phyloP scores from a whole-genome alignment of 2,797 vertebrate genomes.

The Gorsachius magnificus region DNA sequence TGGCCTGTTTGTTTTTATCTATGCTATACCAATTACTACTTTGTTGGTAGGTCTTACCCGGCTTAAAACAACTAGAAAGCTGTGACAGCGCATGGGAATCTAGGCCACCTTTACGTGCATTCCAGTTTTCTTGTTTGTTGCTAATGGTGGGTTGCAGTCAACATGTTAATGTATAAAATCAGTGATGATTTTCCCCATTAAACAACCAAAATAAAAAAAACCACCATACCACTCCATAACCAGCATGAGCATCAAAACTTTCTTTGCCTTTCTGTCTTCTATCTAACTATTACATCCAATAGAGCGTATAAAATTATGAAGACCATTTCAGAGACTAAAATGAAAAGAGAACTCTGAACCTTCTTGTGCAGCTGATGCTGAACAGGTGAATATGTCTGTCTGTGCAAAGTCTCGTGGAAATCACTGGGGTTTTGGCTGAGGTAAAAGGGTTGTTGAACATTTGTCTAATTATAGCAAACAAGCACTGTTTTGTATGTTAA shows the following conservation, averaged over 20 bases:
- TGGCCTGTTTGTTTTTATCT: neutral
- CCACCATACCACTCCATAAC: accelerated
- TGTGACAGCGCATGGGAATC: neutral
- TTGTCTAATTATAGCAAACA: constrained; percentile 54
- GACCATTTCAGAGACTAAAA: neutral
- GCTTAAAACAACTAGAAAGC: neutral
- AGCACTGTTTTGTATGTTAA: constrained; percentile 19
- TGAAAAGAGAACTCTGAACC: neutral
- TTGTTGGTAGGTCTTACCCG: neutral
- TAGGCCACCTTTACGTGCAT: neutral
- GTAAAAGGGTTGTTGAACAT: neutral
- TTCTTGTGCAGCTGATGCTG: neutral
- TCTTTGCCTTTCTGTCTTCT: neutral
- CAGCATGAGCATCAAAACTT: neutral
- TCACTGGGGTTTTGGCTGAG: neutral
- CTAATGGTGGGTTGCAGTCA: neutral
- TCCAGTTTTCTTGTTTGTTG: neutral
- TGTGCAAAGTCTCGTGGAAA: neutral
- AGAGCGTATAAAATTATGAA: neutral
- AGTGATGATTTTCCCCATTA: neutral
- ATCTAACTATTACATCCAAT: neutral
- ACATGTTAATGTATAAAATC: neutral
- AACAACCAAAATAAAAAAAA: neutral
- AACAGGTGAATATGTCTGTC: constrained; percentile 11
- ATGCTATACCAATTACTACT: neutral